Evolutionary conservation across 2,113 vertebrate genomes (phyloP).

Genomic region (Pogonocichla stellata): DNA sequence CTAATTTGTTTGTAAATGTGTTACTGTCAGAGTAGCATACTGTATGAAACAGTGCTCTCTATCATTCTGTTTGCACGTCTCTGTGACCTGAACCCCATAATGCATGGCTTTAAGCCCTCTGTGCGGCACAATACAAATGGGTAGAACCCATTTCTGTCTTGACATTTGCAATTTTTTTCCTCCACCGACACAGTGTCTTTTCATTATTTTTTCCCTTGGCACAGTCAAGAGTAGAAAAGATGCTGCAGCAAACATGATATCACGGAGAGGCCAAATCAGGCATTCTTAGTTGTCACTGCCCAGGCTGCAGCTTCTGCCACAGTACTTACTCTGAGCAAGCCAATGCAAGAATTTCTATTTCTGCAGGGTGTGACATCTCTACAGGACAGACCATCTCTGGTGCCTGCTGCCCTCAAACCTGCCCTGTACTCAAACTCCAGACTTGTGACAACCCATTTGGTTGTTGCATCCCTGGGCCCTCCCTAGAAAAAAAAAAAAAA

Average conservation of each 20-base stretch:
- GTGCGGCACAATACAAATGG: not conserved
- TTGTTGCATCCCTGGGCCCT: fast-evolving
- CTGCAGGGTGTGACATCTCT: not conserved
- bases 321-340: not conserved
- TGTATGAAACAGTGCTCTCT: constrained; percentile 29
- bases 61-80: constrained; percentile 33
- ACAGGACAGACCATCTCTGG: not conserved
- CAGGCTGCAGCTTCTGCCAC: not conserved
- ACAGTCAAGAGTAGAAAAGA: not conserved
- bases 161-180: not conserved
- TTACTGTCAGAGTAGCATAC: constrained; percentile 61
- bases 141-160: not conserved
- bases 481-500: not conserved
- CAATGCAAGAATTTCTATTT: not conserved
- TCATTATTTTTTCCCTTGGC: not conserved
- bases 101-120: not conserved
- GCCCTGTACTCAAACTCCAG: not conserved
- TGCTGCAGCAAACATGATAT: not conserved
- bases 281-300: not conserved
- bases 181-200: not conserved
- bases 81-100: constrained; percentile 30
- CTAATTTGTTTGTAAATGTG: constrained; percentile 77
- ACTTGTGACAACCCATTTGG: not conserved
- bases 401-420: not conserved
- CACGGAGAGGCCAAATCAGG: not conserved